Percentiles rank a stretch among this genome's conserved stretches.
Evolutionary conservation across 64 coral and sea anemone genomes (phyloP).

Genomic region (Actinia equina): DNA sequence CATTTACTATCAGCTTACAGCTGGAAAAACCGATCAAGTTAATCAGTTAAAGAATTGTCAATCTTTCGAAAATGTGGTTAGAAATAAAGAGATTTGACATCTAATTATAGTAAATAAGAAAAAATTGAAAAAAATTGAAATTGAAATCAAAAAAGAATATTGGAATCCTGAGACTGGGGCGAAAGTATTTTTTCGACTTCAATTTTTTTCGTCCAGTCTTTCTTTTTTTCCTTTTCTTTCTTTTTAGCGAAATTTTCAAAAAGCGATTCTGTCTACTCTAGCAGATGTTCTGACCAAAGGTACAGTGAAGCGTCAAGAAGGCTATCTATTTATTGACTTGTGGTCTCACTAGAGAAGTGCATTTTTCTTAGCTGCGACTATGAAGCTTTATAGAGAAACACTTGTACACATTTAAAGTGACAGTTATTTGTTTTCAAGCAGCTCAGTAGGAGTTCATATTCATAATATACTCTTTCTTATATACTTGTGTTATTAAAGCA

Average conservation of each 20-base stretch:
- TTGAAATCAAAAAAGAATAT: no score
- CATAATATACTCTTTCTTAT: neutral
- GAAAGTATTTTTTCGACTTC: no score
- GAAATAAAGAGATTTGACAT: neutral
- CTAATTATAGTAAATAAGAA: neutral
- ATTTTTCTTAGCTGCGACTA: neutral
- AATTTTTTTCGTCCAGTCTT: no score
- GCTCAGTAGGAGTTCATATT: neutral
- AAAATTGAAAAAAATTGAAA: neutral
- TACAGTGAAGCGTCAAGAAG: neutral
- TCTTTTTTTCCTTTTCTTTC: no score
- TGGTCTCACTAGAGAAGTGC: neutral
- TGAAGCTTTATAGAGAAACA: neutral
- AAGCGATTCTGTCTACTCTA: neutral
- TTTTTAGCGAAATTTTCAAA: neutral
- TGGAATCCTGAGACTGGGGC: neutral
- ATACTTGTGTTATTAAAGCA: neutral
- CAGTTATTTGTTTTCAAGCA: neutral
- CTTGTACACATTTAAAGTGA: neutral
- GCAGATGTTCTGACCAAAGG: neutral
- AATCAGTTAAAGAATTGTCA: neutral
- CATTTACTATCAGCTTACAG: neutral
- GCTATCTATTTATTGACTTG: neutral
- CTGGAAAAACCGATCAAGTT: neutral
- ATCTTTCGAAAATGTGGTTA: neutral